Conservation (phyloP, 30 jellyfish, hydroid and myxozoan genomes). For the Nemopilema nomurai region DNA sequence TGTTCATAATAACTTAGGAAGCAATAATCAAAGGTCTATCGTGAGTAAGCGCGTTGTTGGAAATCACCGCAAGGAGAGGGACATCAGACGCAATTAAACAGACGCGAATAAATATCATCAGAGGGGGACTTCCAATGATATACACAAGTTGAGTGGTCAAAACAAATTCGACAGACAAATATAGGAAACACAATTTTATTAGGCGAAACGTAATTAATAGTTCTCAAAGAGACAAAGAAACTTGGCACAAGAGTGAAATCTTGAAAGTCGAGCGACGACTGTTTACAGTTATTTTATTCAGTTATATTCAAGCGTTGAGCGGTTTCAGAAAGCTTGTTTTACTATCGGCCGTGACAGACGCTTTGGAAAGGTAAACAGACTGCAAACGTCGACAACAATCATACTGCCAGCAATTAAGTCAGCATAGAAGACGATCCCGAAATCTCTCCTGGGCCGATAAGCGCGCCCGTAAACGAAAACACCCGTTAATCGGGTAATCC, state of each 20-base stretch:
- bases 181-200: too few species aligned
- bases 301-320: too few species aligned
- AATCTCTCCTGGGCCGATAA: not conserved
- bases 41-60: too few species aligned
- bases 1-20: too few species aligned
- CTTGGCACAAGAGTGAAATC: not conserved
- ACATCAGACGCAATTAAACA: too few species aligned
- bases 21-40: too few species aligned
- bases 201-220: not conserved
- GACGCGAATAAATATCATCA: too few species aligned
- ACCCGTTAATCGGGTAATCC: not conserved
- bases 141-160: too few species aligned
- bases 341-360: not conserved
- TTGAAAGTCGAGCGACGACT: not conserved
- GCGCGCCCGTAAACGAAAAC: constrained; percentile 28
- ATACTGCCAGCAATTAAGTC: constrained; percentile 2
- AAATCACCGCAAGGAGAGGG: too few species aligned
- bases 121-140: too few species aligned
- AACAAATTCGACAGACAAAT: too few species aligned
- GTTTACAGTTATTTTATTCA: not conserved
- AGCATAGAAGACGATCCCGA: not conserved
- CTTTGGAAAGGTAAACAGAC: constrained; percentile 6
- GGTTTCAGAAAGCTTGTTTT: not conserved
- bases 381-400: not conserved
- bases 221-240: not conserved